These are phyloP conservation scores for Acheta domesticus DNA, from an alignment of 2,888 invertebrate genomes.

Conservation along the genomic window DNA sequence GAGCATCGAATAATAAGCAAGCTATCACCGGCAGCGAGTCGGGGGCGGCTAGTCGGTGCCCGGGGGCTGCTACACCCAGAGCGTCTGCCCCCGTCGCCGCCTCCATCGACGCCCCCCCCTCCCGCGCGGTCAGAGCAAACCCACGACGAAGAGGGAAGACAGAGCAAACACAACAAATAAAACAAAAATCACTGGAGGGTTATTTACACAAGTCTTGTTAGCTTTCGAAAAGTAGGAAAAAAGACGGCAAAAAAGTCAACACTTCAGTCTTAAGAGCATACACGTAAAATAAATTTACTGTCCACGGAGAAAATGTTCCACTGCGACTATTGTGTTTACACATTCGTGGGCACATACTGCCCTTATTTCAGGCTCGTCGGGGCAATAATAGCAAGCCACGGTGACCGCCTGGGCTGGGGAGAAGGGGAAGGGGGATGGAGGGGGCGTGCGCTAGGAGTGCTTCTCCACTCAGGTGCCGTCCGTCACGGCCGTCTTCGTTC, in stretches of 20 bases:
- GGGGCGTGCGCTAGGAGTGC: too few species aligned
- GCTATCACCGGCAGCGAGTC: too few species aligned
- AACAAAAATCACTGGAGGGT: not conserved
- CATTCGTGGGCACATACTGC: not conserved
- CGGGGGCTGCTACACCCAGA: too few species aligned
- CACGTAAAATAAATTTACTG: conserved; percentile 18
- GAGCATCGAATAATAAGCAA: too few species aligned
- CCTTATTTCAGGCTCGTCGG: not conserved
- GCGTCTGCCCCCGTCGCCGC: not conserved
- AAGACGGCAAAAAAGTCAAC: conserved; percentile 11
- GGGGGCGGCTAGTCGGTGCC: too few species aligned
- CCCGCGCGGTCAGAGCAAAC: not conserved
- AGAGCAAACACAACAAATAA: not conserved
- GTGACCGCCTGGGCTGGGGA: too few species aligned
- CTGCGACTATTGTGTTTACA: conserved; percentile 8
- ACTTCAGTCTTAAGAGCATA: conserved; percentile 18
- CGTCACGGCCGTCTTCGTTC: too few species aligned
- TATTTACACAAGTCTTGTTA: conserved; percentile 1
- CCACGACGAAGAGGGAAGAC: not conserved
- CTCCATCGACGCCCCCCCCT: not conserved
- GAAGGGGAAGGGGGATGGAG: too few species aligned
- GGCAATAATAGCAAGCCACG: too few species aligned
- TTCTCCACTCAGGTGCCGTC: too few species aligned
- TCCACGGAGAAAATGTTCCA: conserved; percentile 6
- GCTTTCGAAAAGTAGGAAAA: conserved; percentile 10